Conservation (phyloP, 2,113 vertebrate genomes). For the Nibea albiflora region DNA sequence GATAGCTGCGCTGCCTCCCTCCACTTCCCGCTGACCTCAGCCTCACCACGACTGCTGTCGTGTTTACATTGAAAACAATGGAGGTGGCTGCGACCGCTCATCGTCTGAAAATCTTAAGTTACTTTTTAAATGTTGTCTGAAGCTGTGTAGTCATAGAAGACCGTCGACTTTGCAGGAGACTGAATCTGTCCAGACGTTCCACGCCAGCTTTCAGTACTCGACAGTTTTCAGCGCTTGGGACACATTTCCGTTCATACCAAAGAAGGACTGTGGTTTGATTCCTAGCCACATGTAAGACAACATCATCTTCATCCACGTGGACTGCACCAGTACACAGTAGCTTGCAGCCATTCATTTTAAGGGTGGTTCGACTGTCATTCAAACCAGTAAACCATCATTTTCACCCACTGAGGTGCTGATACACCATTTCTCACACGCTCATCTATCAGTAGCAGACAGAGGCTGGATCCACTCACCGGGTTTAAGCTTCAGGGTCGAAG, state of each 20-base stretch:
- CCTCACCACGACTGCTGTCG: not conserved
- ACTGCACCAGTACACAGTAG: not conserved
- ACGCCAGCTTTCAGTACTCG: not conserved
- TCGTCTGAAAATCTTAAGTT: not conserved
- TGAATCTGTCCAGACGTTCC: not conserved
- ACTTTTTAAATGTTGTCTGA: not conserved
- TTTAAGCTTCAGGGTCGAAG: constrained; percentile 39
- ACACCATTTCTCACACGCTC: constrained; percentile 46
- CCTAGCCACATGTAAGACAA: not conserved
- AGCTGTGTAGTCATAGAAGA: not conserved
- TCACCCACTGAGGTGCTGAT: constrained; percentile 48
- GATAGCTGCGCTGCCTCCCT: not conserved
- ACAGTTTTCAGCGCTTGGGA: not conserved
- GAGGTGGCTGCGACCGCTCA: no score
- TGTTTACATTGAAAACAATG: no score
- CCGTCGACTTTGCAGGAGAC: not conserved
- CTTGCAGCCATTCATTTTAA: constrained; percentile 34
- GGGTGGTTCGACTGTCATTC: constrained; percentile 25
- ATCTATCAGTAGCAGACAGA: constrained; percentile 57
- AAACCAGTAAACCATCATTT: constrained; percentile 23
- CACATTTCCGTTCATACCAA: not conserved
- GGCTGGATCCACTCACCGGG: constrained; percentile 32
- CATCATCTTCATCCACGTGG: not conserved
- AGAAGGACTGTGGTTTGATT: not conserved
- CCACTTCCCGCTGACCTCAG: not conserved